These are phyloP conservation scores for Andrena praecox DNA, from an alignment of 2,888 invertebrate species.

Conservation along the genomic window DNA sequence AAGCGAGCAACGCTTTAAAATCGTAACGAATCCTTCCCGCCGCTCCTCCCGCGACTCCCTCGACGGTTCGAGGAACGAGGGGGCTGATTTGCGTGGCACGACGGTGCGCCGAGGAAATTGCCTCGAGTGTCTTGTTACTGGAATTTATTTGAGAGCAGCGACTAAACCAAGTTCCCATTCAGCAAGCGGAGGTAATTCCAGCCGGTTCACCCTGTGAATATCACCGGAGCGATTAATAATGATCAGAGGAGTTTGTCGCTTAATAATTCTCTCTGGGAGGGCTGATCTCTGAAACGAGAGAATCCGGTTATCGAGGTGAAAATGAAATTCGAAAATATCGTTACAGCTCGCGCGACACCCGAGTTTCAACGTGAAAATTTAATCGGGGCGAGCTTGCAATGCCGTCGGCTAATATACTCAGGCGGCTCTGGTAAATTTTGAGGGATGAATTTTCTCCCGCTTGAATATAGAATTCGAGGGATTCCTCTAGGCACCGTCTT, in stretches of 20 bases:
- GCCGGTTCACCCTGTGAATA: neutral
- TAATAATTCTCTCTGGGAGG: neutral
- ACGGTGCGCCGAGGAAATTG: neutral
- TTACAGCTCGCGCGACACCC: neutral
- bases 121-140: neutral
- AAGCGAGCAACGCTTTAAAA: slow-evolving; percentile 29
- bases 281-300: neutral
- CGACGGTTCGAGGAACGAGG: neutral
- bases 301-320: neutral
- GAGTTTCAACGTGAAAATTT: neutral
- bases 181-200: no score
- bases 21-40: slow-evolving; percentile 14
- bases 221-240: neutral
- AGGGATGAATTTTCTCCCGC: neutral
- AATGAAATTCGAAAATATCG: slow-evolving; percentile 3
- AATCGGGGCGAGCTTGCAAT: neutral
- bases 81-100: neutral
- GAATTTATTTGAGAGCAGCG: neutral
- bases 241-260: neutral
- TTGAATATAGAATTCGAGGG: neutral
- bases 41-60: neutral
- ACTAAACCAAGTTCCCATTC: neutral
- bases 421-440: neutral
- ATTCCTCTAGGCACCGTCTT: neutral
- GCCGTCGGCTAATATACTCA: neutral